Evolutionary conservation across 2,888 invertebrate genomes (phyloP), one percentile per base, ranked within the genome.

Genomic region (Hylaea fasciaria): DNA sequence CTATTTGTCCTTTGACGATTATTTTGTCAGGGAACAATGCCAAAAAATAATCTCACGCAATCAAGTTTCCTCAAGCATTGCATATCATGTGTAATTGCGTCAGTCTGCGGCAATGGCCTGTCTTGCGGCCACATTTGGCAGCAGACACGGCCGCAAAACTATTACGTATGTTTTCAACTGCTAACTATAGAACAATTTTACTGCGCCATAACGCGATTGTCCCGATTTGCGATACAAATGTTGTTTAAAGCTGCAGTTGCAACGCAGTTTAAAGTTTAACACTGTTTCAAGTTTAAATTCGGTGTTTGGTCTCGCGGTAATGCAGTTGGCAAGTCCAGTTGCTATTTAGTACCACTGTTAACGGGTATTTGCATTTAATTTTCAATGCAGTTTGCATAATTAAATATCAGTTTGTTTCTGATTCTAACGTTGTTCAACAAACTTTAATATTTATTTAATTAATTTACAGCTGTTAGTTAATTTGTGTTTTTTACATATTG

Each of bases 151-250:
- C 39, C 16, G 35, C 14, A 44, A 37, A 43, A 40, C 22, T 16
- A 60, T 41, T 37, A 10, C 53, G 58, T 62, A 39, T 64, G 57
- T 64, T 60, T 62, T 17, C 57, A 57, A 51, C 35, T 14, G 22
- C 35, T 49, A 68, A 62, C 57, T 49, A 35, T 46, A 57, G 22
- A 57, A 62, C 63, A 62, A 63, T 64, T 66, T 51, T 56, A 60
- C 50, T 46, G 40, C 48, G 52, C 47, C 43, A 58, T 60, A 59
- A 63, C 44, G 41, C 46, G 45, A 68, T 74, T 72, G 71, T 66
- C 50, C 54, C 72, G 70, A 78, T 78, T 81, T 74, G 72, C 71
- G 70, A 74, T 73, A 75, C 76, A 56, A 70, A 69, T 65, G 64
- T 67, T 58, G 70, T 66, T 68, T 64, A 68, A 72, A 71, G 68